Percentiles rank a stretch among this genome's conserved stretches.
Evolutionary conservation across 2,888 invertebrate species (phyloP).

Genomic region (Ectemnius continuus): DNA sequence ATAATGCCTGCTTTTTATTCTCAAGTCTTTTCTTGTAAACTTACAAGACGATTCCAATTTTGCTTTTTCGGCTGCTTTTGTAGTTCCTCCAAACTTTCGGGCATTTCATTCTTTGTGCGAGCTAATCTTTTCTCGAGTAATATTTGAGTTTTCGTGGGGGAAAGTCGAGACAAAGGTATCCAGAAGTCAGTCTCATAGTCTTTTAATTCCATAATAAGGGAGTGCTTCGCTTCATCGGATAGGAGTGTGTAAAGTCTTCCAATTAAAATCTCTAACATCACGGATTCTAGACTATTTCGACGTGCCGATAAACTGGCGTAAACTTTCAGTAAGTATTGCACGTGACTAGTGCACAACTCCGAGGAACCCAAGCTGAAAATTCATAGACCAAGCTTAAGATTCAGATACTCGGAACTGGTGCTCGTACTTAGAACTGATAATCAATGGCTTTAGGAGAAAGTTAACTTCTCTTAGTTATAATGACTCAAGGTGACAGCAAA

Average conservation of each 20-base stretch:
- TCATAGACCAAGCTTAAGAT: too few relatives aligned
- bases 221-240: conserved; percentile 57
- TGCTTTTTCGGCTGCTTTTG: conserved; percentile 59
- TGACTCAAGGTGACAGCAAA: neutral
- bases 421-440: too few relatives aligned
- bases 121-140: conserved; percentile 43
- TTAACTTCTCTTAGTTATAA: too few relatives aligned
- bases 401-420: too few relatives aligned
- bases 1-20: too few relatives aligned
- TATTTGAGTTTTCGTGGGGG: conserved; percentile 51
- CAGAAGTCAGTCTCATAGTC: conserved; percentile 37
- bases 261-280: conserved; percentile 66
- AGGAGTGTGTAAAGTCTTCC: conserved; percentile 66
- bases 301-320: conserved; percentile 60
- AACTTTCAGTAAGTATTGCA: conserved; percentile 66
- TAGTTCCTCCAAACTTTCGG: conserved; percentile 34
- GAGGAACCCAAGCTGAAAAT: conserved; percentile 63
- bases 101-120: conserved; percentile 17
- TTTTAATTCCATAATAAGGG: conserved; percentile 49
- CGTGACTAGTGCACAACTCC: conserved; percentile 64
- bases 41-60: conserved; percentile 67
- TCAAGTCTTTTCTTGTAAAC: conserved; percentile 14
- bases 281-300: conserved; percentile 57
- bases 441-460: too few relatives aligned
- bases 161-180: conserved; percentile 36